A percentile compares a stretch with the other conserved stretches of the same genome.
These are phyloP conservation scores for Tolmerus cingulatus DNA, from an alignment of 2,888 invertebrate species.

Conservation along the genomic window DNA sequence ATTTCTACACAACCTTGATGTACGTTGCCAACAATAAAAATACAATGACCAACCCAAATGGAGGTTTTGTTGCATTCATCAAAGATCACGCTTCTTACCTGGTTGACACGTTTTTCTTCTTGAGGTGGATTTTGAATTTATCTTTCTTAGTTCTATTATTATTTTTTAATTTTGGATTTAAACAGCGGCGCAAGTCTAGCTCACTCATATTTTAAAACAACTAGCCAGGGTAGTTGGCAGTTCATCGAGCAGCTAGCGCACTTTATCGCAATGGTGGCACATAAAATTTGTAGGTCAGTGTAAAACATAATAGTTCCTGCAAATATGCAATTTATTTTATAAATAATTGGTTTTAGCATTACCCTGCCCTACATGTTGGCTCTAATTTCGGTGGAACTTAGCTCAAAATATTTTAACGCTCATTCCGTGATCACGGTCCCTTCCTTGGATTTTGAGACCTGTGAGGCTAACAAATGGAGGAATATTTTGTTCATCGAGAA, in stretches of 20 bases:
- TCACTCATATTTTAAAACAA: slow-evolving; percentile 69
- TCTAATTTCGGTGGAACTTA: slow-evolving; percentile 66
- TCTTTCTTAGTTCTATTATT: not conserved
- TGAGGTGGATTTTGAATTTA: slow-evolving; percentile 64
- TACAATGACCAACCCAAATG: slow-evolving; percentile 61
- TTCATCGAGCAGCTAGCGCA: slow-evolving; percentile 65
- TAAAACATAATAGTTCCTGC: slow-evolving; percentile 44
- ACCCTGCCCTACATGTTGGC: slow-evolving; percentile 70
- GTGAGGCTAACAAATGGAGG: slow-evolving; percentile 71
- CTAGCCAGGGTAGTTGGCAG: slow-evolving; percentile 58
- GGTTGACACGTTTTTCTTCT: slow-evolving; percentile 66
- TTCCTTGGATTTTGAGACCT: slow-evolving; percentile 67
- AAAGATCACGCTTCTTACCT: slow-evolving; percentile 51
- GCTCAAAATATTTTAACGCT: slow-evolving; percentile 64
- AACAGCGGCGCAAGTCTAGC: slow-evolving; percentile 69
- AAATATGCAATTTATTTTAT: slow-evolving; percentile 22
- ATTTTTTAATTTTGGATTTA: not conserved
- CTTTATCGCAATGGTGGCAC: slow-evolving; percentile 66
- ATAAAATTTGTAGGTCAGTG: slow-evolving; percentile 68
- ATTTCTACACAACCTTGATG: slow-evolving; percentile 70
- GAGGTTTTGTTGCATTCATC: slow-evolving; percentile 52
- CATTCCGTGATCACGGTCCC: slow-evolving; percentile 66
- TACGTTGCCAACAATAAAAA: slow-evolving; percentile 65
- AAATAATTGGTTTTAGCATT: slow-evolving; percentile 61
- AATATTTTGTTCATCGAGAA: slow-evolving; percentile 72